A percentile compares a stretch with the other conserved stretches of the same genome.
Evolutionary conservation across 2,888 invertebrate species (phyloP).

Genomic region (Lymantria monacha): DNA sequence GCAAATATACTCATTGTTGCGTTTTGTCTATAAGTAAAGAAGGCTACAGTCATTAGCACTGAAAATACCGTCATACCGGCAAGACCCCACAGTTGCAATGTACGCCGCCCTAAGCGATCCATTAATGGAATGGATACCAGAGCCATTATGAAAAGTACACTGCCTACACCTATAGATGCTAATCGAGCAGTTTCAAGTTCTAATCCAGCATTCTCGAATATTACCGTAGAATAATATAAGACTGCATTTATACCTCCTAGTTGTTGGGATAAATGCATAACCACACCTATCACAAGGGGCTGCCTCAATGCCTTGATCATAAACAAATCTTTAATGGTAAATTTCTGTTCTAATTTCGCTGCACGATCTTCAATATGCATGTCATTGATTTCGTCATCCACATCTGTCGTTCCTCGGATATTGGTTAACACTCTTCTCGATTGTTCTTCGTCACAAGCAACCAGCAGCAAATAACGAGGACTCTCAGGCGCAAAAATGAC

Average conservation of each 20-base stretch:
- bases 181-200: constrained; percentile 81
- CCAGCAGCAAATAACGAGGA: constrained; percentile 68
- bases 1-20: constrained; percentile 73
- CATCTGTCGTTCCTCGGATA: constrained; percentile 61
- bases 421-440: constrained; percentile 58
- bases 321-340: constrained; percentile 64
- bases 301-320: constrained; percentile 55
- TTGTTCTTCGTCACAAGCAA: constrained; percentile 63
- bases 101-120: constrained; percentile 87
- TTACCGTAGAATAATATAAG: constrained; percentile 86
- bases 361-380: constrained; percentile 75
- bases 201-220: constrained; percentile 85
- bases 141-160: constrained; percentile 88
- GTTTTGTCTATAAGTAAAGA: constrained; percentile 67
- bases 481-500: constrained; percentile 71
- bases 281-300: constrained; percentile 72
- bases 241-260: constrained; percentile 81
- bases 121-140: constrained; percentile 89
- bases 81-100: constrained; percentile 86
- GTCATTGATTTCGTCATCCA: constrained; percentile 75
- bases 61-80: constrained; percentile 88
- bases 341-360: constrained; percentile 65
- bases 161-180: constrained; percentile 87
- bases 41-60: constrained; percentile 84
- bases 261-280: constrained; percentile 79